Base-by-base conservation (phyloP, 2,888 invertebrate genomes). In the Hofmannophila pseudospretella region DNA sequence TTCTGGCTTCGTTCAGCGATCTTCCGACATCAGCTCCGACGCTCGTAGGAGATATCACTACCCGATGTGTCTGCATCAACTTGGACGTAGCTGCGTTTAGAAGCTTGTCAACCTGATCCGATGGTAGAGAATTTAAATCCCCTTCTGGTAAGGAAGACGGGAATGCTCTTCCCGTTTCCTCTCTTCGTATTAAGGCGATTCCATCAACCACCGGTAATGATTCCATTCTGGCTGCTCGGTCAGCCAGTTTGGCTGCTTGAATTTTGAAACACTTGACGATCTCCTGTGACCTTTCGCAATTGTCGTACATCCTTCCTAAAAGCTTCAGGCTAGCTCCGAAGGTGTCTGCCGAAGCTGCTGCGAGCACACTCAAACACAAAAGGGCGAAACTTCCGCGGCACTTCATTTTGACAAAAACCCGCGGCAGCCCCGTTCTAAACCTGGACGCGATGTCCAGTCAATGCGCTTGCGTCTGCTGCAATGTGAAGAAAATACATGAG, bases 191-290 rank as follows among this genome's bases (percentile, higher is more conserved):
- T 38, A 93, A 67, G 5, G 87, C 76, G 12, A 93, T 77, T 23
- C 93, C 92, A 30, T 92, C 91, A 23, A 90, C 53, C 20, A 93
- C 65, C 20, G 89, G 89, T 25, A 93, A 85, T 22, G 85, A 80
- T 39, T 91, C 90, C 56, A 90, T 84, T 44, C 90, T 88, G 0
- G 91, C 73, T 0, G 92, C 93, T 10, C 92, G 80, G 44, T 92
- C 91, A 8, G 90, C 79, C 26, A 92, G 72, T 58, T 91, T 92
- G 0, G 91, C 79, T 0, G 91, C 91, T 62, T 92, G 91, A 37
- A 93, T 80, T 73, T 93, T 93, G 51, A 93, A 86, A 63, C 93
- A 94, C 84, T 91, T 91, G 49, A 91, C 72, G 34, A 92, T 80
- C 57, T 93, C 90, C 44, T 90, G 87, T 30, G 89, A 89, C 43